A percentile compares a stretch with the other conserved stretches of the same genome.
Conservation (phyloP, 2,797 vertebrate species). For the Crenichthys baileyi region DNA sequence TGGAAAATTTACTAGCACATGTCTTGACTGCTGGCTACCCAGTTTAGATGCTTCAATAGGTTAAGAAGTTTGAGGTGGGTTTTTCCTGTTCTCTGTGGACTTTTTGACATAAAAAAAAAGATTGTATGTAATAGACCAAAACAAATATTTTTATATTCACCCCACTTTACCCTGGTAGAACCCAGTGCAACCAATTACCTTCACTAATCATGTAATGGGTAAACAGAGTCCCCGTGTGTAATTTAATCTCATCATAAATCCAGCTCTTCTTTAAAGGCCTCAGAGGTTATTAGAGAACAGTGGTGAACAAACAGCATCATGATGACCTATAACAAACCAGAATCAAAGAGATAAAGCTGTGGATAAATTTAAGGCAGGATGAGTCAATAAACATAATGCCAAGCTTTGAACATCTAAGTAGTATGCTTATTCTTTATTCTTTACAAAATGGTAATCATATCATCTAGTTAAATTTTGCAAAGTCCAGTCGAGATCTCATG, state of each 20-base stretch:
- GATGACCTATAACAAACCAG: no score
- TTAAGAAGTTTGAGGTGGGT: neutral
- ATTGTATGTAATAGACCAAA: neutral
- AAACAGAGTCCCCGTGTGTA: neutral
- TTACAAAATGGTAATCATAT: neutral
- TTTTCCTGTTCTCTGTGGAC: neutral
- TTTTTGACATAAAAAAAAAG: neutral
- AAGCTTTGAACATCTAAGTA: no score
- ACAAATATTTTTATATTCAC: neutral
- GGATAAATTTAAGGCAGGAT: no score
- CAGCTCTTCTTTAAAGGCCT: neutral
- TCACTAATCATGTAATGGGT: neutral
- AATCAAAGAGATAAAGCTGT: no score
- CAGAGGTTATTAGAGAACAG: neutral
- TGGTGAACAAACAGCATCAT: no score
- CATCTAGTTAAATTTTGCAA: neutral
- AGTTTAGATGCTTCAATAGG: neutral
- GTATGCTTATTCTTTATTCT: slow-evolving; percentile 39
- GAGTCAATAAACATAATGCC: no score
- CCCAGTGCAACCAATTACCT: neutral
- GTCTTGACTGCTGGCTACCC: slow-evolving; percentile 5
- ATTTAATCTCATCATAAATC: neutral
- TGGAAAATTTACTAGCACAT: slow-evolving; percentile 22
- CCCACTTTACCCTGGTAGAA: neutral
- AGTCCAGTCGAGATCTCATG: slow-evolving; percentile 17